Percentiles rank a stretch among this genome's conserved stretches.
Conservation (phyloP, 2,888 invertebrate genomes). For the Erebia epiphron region DNA sequence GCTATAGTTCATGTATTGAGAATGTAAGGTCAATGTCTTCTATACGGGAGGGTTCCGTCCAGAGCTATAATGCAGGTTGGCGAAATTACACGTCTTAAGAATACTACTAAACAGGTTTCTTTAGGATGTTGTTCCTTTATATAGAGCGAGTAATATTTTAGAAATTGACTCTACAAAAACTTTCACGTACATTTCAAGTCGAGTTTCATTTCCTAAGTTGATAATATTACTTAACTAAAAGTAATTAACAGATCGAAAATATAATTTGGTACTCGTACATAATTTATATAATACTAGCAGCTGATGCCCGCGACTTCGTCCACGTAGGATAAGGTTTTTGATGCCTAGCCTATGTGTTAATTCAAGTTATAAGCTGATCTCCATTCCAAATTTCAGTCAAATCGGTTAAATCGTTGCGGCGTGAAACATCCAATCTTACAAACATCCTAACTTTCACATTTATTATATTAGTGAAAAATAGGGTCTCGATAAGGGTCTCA, state of each 20-base stretch:
- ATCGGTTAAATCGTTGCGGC: too few species aligned
- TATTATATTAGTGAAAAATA: too few species aligned
- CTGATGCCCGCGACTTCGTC: too few species aligned
- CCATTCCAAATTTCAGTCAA: too few species aligned
- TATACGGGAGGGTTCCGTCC: constrained; percentile 15
- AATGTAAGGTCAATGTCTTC: constrained; percentile 24
- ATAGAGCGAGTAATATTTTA: constrained; percentile 24
- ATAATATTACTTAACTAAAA: background rate
- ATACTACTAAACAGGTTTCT: constrained; percentile 21
- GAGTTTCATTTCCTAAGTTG: constrained; percentile 19
- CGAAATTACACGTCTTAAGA: constrained; percentile 26
- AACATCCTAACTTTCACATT: too few species aligned
- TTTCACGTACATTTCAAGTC: constrained; percentile 26
- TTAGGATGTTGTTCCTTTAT: constrained; percentile 27
- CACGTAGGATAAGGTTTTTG: too few species aligned
- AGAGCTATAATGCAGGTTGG: constrained; percentile 22
- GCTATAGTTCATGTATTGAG: background rate
- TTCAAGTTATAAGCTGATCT: too few species aligned
- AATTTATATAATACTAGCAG: too few species aligned
- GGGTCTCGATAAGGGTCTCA: too few species aligned
- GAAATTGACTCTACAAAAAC: constrained; percentile 25
- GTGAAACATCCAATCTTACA: too few species aligned
- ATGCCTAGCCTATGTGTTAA: too few species aligned
- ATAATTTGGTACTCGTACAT: background rate
- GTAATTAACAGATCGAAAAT: background rate